Percentiles rank a stretch among this genome's conserved stretches.
Conservation (phyloP, 37 sponge, comb jelly and placozoan genomes). For the Halichondria panicea region DNA sequence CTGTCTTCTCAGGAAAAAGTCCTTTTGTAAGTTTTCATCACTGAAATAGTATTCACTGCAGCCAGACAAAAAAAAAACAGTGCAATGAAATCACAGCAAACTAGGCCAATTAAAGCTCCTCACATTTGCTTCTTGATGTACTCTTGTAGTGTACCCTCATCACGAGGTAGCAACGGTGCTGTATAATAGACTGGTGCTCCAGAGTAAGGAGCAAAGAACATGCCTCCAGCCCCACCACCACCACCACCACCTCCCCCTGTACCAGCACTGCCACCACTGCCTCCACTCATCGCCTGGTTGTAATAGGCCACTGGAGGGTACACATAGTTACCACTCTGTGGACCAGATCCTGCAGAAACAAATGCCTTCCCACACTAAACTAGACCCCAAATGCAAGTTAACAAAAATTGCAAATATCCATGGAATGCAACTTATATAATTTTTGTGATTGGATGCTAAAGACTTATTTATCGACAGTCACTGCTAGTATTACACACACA, state of each 20-base stretch:
- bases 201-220: slow-evolving; percentile 35
- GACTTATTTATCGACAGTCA: neutral
- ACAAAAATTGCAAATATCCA: neutral
- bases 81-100: neutral
- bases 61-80: slow-evolving; percentile 3
- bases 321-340: too few relatives aligned
- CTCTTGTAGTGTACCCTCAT: slow-evolving; percentile 74
- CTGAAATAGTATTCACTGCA: slow-evolving; percentile 98
- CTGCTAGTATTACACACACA: neutral
- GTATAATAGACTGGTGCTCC: slow-evolving; percentile 51
- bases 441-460: neutral
- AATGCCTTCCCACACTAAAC: neutral
- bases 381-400: neutral
- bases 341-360: neutral
- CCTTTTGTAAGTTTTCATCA: slow-evolving; percentile 91
- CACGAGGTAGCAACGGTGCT: slow-evolving; percentile 67
- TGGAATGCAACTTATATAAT: neutral
- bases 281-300: neutral
- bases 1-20: slow-evolving; percentile 89
- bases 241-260: neutral
- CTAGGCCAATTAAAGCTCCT: slow-evolving; percentile 3
- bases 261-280: neutral
- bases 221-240: neutral
- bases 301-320: too few relatives aligned
- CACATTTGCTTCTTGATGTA: slow-evolving; percentile 88